These are phyloP conservation scores for Myripristis murdjan DNA, from an alignment of 2,797 vertebrate genomes.

Conservation along the genomic window DNA sequence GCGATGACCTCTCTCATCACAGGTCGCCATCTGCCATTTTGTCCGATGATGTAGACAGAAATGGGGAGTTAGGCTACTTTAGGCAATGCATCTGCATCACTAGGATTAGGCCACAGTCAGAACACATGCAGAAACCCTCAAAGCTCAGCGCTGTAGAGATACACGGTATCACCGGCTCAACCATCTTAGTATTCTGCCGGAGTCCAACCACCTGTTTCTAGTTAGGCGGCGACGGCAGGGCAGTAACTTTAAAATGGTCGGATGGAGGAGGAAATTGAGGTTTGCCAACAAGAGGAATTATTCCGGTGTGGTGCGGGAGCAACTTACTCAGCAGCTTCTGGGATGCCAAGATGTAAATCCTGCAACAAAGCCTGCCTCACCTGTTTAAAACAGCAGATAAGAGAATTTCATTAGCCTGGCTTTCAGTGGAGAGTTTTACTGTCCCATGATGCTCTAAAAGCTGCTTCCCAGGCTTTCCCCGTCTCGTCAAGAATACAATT, in stretches of 20 bases:
- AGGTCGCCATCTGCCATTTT: conserved; percentile 58
- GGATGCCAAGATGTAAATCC: too few relatives aligned
- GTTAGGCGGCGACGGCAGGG: background rate
- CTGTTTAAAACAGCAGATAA: too few relatives aligned
- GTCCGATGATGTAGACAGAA: conserved; percentile 25
- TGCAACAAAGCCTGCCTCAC: background rate
- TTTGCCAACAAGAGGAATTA: background rate
- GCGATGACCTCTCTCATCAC: conserved; percentile 30
- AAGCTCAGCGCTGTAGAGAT: too few relatives aligned
- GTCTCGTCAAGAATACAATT: too few relatives aligned
- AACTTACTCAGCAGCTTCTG: background rate
- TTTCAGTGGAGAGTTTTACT: too few relatives aligned
- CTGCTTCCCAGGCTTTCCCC: too few relatives aligned
- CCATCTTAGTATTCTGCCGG: background rate
- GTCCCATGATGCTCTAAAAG: too few relatives aligned
- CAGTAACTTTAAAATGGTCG: conserved; percentile 14
- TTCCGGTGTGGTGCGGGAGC: background rate
- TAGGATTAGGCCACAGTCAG: background rate
- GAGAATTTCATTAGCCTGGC: too few relatives aligned
- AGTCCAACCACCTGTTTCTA: background rate
- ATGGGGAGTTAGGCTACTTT: background rate
- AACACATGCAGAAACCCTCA: too few relatives aligned
- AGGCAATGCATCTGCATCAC: background rate
- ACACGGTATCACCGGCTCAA: background rate
- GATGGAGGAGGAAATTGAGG: background rate